Base-by-base conservation (phyloP, 2,797 vertebrate species). In the Tolypeutes matacus region DNA sequence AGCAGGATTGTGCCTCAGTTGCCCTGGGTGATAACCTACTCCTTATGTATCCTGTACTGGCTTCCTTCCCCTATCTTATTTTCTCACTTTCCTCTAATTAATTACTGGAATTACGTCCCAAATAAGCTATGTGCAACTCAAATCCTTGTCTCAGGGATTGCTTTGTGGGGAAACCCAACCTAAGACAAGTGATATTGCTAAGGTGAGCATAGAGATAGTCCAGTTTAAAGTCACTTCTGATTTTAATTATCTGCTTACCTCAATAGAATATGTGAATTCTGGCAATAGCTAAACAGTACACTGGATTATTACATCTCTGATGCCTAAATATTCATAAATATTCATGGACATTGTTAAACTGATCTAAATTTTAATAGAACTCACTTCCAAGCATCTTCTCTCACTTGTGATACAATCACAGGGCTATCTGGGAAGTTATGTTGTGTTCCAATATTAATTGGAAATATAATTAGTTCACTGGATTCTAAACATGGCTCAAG, bases 401-500 rank as follows among this genome's bases (percentile, higher is more conserved):
- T 96, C 67, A 89, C 17, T 91, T 88, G 42, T 49, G 76, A 89
- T 77, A 75, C 1, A 76, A 29, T 95, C 39, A 83, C 3, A 56
- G 29, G 34, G 36, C 77, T 92, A 90, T 85, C 39, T 62, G 11
- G 25, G 39, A 94, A 60, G 13, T 94, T 90, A 65, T 49, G 12
- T 84, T 96, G 91, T 53, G 15, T 53, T 53, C 14, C 15, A 53
- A 53, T 76, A 77, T 64, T 93, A 89, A 88, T 60, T 75, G 27
- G 42, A 95, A 94, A 91, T 5, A 64, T 53, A 23, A 72, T 77
- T 89, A 89, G 5, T 65, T 96, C 60, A 93, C 9, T 89, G 75
- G 23, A 70, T 82, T 95, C 9, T 81, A 81, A 95, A 93, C 4
- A 11, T 62, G 65, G 39, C 5, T 84, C 56, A 91, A 80, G 20